Base-by-base conservation (phyloP, 2,797 vertebrate species). In the Protonibea diacanthus region DNA sequence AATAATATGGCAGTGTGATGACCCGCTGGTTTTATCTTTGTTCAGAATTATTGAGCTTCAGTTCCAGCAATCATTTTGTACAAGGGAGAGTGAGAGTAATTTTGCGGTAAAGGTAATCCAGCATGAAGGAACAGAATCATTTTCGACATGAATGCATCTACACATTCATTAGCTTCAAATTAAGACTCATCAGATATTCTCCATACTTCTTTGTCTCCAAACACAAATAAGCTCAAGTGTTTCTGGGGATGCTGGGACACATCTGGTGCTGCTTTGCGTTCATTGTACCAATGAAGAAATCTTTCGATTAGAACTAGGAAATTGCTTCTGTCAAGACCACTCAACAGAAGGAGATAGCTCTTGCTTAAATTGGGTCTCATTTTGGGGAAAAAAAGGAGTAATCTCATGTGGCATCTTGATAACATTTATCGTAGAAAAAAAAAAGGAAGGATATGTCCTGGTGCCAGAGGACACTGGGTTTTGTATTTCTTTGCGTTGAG, bases 301-400 rank as follows among this genome's bases (percentile, higher is more conserved):
- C 80, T 90, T 90, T 91, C 86, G 75, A 93, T 94, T 92, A 92
- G 86, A 91, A 90, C 72, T 72, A 7, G 89, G 89, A 94, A 92
- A 94, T 93, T 91, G 93, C 88, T 94, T 91, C 88, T 94, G 91
- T 94, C 93, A 93, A 91, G 86, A 86, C 88, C 74, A 86, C 88
- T 93, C 90, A 88, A 71, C 63, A 20, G 51, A 58, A 77, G 63
- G 73, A 79, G 85, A 90, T 87, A 87, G 88, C 83, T 83, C 57
- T 52, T 61, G 74, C 86, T 90, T 83, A 88, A 93, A 92, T 71
- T 88, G 84, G 86, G 84, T 93, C 91, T 89, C 86, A 89, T 80
- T 84, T 88, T 87, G 33, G 33, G 61, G 84, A 33, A 80, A 81
- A 81, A 86, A 66, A 86, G 57, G 75, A 82, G 74, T 91, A 93